These are phyloP conservation scores for Drosophila rhopaloa DNA, from an alignment of 1,140 invertebrate genomes.

Conservation along the genomic window DNA sequence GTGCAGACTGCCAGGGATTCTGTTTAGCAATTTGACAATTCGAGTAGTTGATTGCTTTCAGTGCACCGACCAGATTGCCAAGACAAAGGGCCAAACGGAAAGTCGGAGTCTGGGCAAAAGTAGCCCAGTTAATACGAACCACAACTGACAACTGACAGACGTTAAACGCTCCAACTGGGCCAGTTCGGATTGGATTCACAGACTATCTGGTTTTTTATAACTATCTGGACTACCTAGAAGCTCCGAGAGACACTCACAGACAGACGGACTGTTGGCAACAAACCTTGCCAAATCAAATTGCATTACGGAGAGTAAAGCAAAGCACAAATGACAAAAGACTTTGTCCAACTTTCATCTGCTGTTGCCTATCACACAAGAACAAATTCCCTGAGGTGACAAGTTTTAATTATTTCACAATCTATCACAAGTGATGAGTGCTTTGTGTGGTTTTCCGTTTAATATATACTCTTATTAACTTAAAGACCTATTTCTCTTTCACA, in stretches of 20 bases:
- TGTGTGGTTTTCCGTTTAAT: background rate
- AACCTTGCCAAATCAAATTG: constrained; percentile 41
- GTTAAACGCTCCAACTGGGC: constrained; percentile 32
- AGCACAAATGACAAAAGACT: constrained; percentile 9
- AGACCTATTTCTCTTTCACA: no score
- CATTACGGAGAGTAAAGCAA: constrained; percentile 26
- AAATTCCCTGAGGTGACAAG: background rate
- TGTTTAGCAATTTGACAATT: constrained; percentile 72
- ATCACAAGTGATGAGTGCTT: constrained; percentile 1
- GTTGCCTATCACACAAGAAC: background rate
- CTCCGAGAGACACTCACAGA: constrained; percentile 4
- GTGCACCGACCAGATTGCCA: constrained; percentile 39
- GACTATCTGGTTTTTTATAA: constrained; percentile 7
- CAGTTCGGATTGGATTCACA: constrained; percentile 12
- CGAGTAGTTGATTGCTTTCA: constrained; percentile 73
- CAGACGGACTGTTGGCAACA: constrained; percentile 31
- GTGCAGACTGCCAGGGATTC: constrained; percentile 27
- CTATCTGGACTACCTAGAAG: background rate
- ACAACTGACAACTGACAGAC: constrained; percentile 56
- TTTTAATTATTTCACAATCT: constrained; percentile 35
- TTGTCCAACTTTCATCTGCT: constrained; percentile 9
- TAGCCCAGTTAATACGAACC: constrained; percentile 41
- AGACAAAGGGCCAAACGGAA: constrained; percentile 33
- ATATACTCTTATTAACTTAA: background rate
- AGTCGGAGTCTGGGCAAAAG: constrained; percentile 18